Percentiles rank a stretch among this genome's conserved stretches.
Evolutionary conservation across 2,888 invertebrate genomes (phyloP).

Genomic region (Tenthredo livida): DNA sequence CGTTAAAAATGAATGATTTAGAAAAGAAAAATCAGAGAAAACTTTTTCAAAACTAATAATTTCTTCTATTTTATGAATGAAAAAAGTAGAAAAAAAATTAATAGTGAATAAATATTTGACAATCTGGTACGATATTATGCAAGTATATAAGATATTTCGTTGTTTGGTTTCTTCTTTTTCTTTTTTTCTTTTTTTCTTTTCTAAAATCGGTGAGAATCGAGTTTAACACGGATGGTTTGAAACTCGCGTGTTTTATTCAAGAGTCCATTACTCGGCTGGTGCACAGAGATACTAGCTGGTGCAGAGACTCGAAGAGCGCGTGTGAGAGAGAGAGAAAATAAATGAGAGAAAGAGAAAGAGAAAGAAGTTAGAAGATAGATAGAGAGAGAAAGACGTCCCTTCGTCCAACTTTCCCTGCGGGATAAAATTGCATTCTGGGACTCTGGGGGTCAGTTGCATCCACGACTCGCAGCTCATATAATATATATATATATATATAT

Average conservation of each 20-base stretch:
- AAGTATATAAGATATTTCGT: no score
- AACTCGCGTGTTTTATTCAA: conserved; percentile 37
- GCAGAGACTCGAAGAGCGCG: neutral
- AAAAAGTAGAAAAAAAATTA: no score
- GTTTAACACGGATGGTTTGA: neutral
- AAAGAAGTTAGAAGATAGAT: neutral
- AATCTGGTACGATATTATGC: no score
- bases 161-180: neutral
- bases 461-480: neutral
- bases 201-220: neutral
- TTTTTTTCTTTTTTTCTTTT: neutral
- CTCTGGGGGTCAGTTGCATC: conserved; percentile 44
- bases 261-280: conserved; percentile 17
- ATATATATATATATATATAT: neutral
- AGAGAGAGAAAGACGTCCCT: conserved; percentile 19
- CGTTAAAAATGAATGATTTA: no score
- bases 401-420: conserved; percentile 62
- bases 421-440: conserved; percentile 66
- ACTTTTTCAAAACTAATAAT: neutral
- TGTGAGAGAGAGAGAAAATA: neutral
- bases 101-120: no score
- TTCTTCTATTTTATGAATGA: neutral
- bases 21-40: neutral
- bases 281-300: neutral
- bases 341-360: neutral